Base-by-base conservation (phyloP, 2,797 vertebrate genomes). In the Crocodylus rhombifer region DNA sequence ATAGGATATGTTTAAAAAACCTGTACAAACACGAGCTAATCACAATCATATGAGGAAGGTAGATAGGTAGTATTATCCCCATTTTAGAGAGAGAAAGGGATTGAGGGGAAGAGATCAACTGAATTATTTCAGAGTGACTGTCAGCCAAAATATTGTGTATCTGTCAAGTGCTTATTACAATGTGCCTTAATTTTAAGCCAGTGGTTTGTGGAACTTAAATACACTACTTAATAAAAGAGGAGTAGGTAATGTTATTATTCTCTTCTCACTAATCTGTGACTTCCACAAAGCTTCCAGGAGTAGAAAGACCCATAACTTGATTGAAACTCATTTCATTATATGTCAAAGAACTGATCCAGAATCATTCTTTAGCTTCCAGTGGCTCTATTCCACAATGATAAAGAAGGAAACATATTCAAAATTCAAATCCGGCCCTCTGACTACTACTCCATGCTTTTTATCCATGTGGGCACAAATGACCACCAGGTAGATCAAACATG, bases 41-140 rank as follows among this genome's bases (percentile, higher is more conserved):
- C 1, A 56, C 18, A 28, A 20, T 20, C 62, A 20, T 20, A 2
- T 55, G 67, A 82, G 71, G 55, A 5, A 60, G 5, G 0, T 0
- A 16, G 33, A 42, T 26, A 0, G 0, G 74, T 90, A 79, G 3
- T 8, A 51, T 51, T 51, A 11, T 2, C 71, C 7, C 21, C 0
- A 0, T 56, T 88, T 87, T 82, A 81, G 71, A 5, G 28, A 78
- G 33, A 55, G 5, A 51, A 51, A 51, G 2, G 4, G 4, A 64
- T 15, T 57, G 28, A 78, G 18, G 63, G 18, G 63, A 2, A 76
- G 23, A 69, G 2, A 6, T 84, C 36, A 77, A 51, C 2, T 4
- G 33, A 42, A 84, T 84, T 64, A 30, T 63, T 77, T 21, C 69
- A 9, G 87, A 91, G 61, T 57, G 57, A 30, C 3, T 80, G 3